A percentile compares a stretch with the other conserved stretches of the same genome.
Conservation (phyloP, 2,113 vertebrate species). For the Alosa alosa region DNA sequence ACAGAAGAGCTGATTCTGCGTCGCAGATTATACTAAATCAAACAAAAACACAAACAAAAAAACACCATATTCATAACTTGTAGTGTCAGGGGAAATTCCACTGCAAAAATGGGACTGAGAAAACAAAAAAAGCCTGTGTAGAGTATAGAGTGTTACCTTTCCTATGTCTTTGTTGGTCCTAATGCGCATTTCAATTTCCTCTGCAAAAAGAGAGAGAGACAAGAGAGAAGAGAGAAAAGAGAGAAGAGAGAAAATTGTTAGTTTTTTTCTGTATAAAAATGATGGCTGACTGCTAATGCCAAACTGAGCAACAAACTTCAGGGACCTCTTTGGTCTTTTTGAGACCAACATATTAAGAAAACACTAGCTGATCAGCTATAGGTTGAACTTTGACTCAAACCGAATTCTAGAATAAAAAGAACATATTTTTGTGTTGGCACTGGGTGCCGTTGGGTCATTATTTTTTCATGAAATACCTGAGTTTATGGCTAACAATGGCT, state of each 20-base stretch:
- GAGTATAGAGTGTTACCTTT: neutral
- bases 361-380: too few relatives aligned
- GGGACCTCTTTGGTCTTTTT: neutral
- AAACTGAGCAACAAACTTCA: too few relatives aligned
- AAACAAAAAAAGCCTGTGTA: neutral
- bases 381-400: too few relatives aligned
- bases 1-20: slow-evolving; percentile 77
- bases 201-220: slow-evolving; percentile 7
- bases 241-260: too few relatives aligned
- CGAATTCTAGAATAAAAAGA: too few relatives aligned
- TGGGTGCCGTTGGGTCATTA: too few relatives aligned
- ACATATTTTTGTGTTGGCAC: too few relatives aligned
- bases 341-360: neutral
- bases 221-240: too few relatives aligned
- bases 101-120: slow-evolving; percentile 16
- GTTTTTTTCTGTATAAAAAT: too few relatives aligned
- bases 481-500: too few relatives aligned
- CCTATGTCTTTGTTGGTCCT: slow-evolving; percentile 29
- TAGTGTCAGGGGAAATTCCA: slow-evolving; percentile 3
- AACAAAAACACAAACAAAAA: neutral
- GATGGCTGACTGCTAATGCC: too few relatives aligned
- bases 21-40: slow-evolving; percentile 60
- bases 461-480: too few relatives aligned
- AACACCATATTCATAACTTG: neutral
- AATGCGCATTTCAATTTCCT: slow-evolving; percentile 19